Evolutionary conservation across 2,113 vertebrate genomes (phyloP), one percentile per base, ranked within the genome.

Genomic region (Misgurnus mizolepis): DNA sequence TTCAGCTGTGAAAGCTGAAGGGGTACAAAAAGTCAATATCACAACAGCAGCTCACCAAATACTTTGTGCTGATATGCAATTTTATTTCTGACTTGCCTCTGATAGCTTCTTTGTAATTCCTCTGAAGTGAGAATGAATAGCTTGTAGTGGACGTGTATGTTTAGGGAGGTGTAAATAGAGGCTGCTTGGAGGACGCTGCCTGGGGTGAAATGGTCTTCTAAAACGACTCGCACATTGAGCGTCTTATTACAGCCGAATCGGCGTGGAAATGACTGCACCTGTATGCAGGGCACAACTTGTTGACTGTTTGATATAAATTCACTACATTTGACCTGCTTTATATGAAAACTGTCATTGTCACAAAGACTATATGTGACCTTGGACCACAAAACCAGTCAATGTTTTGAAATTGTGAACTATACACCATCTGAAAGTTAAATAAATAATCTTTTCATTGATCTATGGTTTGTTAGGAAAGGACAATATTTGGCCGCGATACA

Each of bases 191-290:
- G 61, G 70, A 65, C 45, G 47, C 61, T 1, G 18, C 56, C 71
- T 9, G 71, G 56, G 71, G 56, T 61, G 41, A 61, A 74, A 61
- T 40, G 2, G 72, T 87, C 83, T 84, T 76, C 84, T 34, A 78
- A 83, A 88, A 88, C 86, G 67, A 83, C 78, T 82, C 79, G 55
- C 76, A 78, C 67, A 12, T 77, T 7, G 34, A 34, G 56, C 64
- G 88, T 88, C 84, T 86, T 86, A 88, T 90, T 80, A 79, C 82
- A 56, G 49, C 75, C 80, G 73, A 74, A 55, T 84, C 86, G 90
- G 89, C 89, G 91, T 88, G 89, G 80, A 87, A 88, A 89, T 89
- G 65, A 81, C 79, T 56, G 70, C 85, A 72, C 81, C 88, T 87
- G 69, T 90, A 80, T 83, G 86, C 88, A 88, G 78, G 62, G 62